Percentiles rank a stretch among this genome's conserved stretches.
phyloP scores from a whole-genome alignment of 2,113 vertebrate genomes.

The Lamprologus speciosus region DNA sequence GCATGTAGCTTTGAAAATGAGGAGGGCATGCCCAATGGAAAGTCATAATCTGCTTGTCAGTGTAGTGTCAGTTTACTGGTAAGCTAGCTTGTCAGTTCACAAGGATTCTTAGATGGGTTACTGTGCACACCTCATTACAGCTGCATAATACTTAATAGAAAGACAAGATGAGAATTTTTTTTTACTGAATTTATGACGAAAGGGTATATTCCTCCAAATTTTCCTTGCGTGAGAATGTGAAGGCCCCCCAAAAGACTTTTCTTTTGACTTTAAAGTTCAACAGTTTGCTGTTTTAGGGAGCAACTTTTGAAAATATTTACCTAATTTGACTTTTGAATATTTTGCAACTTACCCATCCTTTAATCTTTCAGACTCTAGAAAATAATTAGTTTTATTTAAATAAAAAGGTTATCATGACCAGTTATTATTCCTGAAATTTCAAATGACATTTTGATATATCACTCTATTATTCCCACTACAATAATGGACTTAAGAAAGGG shows the following conservation, averaged over 20 bases:
- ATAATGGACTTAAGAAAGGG: neutral
- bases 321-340: neutral
- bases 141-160: neutral
- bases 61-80: neutral
- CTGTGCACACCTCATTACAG: neutral
- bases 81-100: conserved; percentile 4
- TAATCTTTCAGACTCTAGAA: neutral
- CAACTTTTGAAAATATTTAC: neutral
- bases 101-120: neutral
- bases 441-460: conserved; percentile 11
- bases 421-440: neutral
- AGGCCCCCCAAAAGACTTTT: neutral
- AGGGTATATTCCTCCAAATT: neutral
- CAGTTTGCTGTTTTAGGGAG: neutral
- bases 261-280: neutral
- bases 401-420: neutral
- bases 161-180: neutral
- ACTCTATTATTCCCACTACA: neutral
- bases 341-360: neutral
- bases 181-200: neutral
- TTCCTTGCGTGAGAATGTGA: neutral
- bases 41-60: conserved; percentile 29
- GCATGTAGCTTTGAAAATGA: conserved; percentile 45
- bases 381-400: neutral
- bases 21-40: conserved; percentile 38